A percentile compares a stretch with the other conserved stretches of the same genome.
Evolutionary conservation across 1,140 invertebrate genomes (phyloP).

Genomic region (Elysia chlorotica): DNA sequence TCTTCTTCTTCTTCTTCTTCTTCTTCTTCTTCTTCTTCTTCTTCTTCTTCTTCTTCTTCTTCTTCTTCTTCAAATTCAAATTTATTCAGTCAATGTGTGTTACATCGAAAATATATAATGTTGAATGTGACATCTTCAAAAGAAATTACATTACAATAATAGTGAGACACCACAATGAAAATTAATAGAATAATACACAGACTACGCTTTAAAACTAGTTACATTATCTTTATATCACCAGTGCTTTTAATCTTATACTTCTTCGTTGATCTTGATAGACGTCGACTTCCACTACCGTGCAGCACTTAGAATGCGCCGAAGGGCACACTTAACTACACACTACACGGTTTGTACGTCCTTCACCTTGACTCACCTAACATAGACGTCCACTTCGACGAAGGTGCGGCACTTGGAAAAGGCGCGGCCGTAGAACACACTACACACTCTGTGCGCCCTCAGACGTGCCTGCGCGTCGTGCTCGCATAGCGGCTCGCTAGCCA

Average conservation of each 20-base stretch:
- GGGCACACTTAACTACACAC: neutral
- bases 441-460: constrained; percentile 43
- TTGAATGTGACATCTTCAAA: no score
- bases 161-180: no score
- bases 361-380: constrained; percentile 43
- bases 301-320: neutral
- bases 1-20: no score
- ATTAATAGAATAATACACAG: no score
- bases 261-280: neutral
- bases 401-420: constrained; percentile 51
- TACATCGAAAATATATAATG: no score
- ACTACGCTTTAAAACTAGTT: no score
- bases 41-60: no score
- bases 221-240: no score
- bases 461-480: constrained; percentile 34
- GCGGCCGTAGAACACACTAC: constrained; percentile 43
- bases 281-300: neutral
- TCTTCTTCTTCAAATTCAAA: no score
- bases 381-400: constrained; percentile 45
- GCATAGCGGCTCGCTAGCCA: constrained; percentile 38
- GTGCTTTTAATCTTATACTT: neutral
- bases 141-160: no score
- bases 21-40: no score
- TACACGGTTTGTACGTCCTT: neutral
- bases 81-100: no score